phyloP scores from a whole-genome alignment of 2,113 vertebrate species.

The Trachemys scripta region DNA sequence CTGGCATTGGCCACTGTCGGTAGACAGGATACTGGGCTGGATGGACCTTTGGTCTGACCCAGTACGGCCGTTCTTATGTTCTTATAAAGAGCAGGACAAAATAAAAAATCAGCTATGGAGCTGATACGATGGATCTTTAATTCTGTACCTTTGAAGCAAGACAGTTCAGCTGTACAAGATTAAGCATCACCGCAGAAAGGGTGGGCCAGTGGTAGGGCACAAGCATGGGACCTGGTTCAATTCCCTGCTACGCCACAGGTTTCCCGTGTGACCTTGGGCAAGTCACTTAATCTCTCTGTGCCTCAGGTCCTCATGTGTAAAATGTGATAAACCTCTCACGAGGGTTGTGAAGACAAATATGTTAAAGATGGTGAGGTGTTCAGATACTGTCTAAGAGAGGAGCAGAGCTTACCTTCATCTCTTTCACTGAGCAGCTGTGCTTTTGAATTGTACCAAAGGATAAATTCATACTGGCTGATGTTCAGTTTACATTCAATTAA shows the following conservation, averaged over 20 bases:
- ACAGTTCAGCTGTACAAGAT: not conserved
- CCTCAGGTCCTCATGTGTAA: not conserved
- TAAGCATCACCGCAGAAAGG: not conserved
- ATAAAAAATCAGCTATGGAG: not conserved
- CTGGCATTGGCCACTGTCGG: too few relatives aligned
- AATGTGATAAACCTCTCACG: not conserved
- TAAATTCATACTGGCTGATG: constrained; percentile 61
- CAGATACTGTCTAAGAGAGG: not conserved
- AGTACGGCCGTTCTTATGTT: too few relatives aligned
- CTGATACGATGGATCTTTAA: not conserved
- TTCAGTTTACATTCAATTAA: constrained; percentile 90
- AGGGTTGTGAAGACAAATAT: not conserved
- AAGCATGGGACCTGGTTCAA: not conserved
- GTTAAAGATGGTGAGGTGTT: not conserved
- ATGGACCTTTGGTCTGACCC: too few relatives aligned
- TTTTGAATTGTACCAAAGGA: constrained; percentile 92
- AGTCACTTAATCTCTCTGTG: not conserved
- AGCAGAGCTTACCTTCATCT: constrained; percentile 78
- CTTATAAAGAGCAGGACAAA: not conserved
- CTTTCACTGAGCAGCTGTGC: constrained; percentile 79
- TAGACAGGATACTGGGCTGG: too few relatives aligned
- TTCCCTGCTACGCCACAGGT: not conserved
- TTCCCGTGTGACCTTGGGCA: not conserved
- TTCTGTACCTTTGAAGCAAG: not conserved
- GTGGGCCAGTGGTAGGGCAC: not conserved